These are phyloP conservation scores for Alfaro cultratus DNA, from an alignment of 2,797 vertebrate genomes.

Conservation along the genomic window DNA sequence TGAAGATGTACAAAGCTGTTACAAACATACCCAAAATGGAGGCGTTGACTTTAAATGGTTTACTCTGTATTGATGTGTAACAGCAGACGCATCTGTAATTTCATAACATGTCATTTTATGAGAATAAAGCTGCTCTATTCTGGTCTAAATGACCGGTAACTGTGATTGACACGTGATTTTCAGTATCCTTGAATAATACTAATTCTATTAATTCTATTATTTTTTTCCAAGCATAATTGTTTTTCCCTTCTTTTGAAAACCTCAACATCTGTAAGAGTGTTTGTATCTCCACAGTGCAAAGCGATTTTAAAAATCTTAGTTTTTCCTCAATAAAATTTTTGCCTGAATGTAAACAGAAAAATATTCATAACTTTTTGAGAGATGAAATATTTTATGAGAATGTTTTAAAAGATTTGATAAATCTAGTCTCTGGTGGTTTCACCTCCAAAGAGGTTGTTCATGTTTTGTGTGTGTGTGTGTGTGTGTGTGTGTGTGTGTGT, in stretches of 20 bases:
- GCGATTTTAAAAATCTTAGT: background rate
- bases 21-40: background rate
- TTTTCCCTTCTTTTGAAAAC: background rate
- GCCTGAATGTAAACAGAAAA: background rate
- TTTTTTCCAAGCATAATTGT: background rate
- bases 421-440: background rate
- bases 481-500: background rate
- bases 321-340: background rate
- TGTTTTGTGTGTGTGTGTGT: conserved; percentile 1
- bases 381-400: background rate
- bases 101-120: background rate
- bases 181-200: too few species aligned
- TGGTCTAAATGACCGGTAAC: background rate
- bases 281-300: background rate
- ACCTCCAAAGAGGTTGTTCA: background rate
- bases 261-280: background rate
- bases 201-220: too few species aligned
- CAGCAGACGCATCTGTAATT: background rate
- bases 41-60: background rate
- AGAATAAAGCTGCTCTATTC: background rate
- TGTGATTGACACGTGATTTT: too few species aligned
- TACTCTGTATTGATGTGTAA: background rate
- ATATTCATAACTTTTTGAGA: background rate
- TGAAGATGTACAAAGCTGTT: background rate
- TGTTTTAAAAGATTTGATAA: background rate